phyloP scores from a whole-genome alignment of 2,888 invertebrate species.

The Elegia similella region DNA sequence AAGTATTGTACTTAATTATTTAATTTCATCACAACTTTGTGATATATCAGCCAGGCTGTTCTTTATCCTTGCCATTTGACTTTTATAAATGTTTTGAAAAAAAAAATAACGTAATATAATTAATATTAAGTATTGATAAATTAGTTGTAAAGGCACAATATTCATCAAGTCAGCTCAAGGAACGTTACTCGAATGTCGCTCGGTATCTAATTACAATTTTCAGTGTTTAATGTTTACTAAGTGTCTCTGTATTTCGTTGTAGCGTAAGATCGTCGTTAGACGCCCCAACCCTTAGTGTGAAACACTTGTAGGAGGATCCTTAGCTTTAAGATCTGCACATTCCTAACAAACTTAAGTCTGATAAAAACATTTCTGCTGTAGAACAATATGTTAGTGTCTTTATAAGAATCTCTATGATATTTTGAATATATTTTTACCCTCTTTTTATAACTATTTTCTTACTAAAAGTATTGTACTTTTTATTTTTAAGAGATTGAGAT shows the following conservation, averaged over 20 bases:
- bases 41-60: slow-evolving; percentile 38
- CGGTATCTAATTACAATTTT: slow-evolving; percentile 56
- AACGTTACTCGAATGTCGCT: slow-evolving; percentile 71
- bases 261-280: slow-evolving; percentile 48
- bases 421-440: slow-evolving; percentile 79
- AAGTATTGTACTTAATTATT: slow-evolving; percentile 31
- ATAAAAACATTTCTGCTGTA: slow-evolving; percentile 75
- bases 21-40: slow-evolving; percentile 27
- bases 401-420: slow-evolving; percentile 70
- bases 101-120: slow-evolving; percentile 31
- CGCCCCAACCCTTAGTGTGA: slow-evolving; percentile 51
- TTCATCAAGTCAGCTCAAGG: slow-evolving; percentile 80
- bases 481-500: slow-evolving; percentile 54
- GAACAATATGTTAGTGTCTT: slow-evolving; percentile 65
- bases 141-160: slow-evolving; percentile 67
- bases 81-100: slow-evolving; percentile 37
- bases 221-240: slow-evolving; percentile 57
- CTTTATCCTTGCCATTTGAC: slow-evolving; percentile 49
- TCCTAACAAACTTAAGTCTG: slow-evolving; percentile 75
- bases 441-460: slow-evolving; percentile 61
- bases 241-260: slow-evolving; percentile 56
- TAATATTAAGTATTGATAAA: slow-evolving; percentile 46
- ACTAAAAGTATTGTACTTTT: slow-evolving; percentile 64
- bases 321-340: slow-evolving; percentile 77
- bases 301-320: slow-evolving; percentile 55